Evolutionary conservation across 2,888 invertebrate species (phyloP), one percentile per base, ranked within the genome.

Genomic region (Allolobophora icterica): DNA sequence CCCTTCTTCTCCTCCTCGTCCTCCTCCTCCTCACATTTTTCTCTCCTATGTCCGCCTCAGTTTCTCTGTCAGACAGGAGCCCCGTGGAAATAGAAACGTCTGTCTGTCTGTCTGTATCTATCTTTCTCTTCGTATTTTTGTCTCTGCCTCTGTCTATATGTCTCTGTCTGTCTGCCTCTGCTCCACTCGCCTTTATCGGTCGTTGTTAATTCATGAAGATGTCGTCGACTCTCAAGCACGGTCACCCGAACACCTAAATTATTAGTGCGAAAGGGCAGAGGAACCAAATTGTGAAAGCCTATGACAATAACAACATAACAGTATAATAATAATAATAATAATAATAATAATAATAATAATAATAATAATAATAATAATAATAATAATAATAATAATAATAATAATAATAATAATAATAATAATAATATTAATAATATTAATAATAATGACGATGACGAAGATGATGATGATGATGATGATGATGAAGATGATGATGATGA

Each of bases 181-280:
- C n/a, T 71, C 71, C 71, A n/a, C 30, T n/a, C 71, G 30, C n/a
- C 8, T 71, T 11, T n/a, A 30, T 71, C 30, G 30, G 71, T 71
- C 71, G 71, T 71, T 71, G 30, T 71, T 71, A 71, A 71, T 52
- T 52, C 52, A 52, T 71, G 71, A 71, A 71, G 71, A 71, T 71
- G 13, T 71, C 71, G n/a, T 71, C 30, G n/a, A 71, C 11, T 30
- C 71, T 71, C n/a, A n/a, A 71, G 17, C 0, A 71, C 71, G 71
- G 30, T n/a, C n/a, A n/a, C 1, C 30, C 1, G n/a, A 71, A 5
- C 71, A n/a, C 11, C n/a, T 71, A n/a, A 71, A 71, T 71, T n/a
- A 71, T 71, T 71, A n/a, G 71, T n/a, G n/a, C n/a, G 30, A 11
- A 8, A 8, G 8, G n/a, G 30, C n/a, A 71, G 71, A 71, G 71